Evolutionary conservation across 1,140 invertebrate genomes (phyloP), one percentile per base, ranked within the genome.

Genomic region (Megalonaias nervosa): DNA sequence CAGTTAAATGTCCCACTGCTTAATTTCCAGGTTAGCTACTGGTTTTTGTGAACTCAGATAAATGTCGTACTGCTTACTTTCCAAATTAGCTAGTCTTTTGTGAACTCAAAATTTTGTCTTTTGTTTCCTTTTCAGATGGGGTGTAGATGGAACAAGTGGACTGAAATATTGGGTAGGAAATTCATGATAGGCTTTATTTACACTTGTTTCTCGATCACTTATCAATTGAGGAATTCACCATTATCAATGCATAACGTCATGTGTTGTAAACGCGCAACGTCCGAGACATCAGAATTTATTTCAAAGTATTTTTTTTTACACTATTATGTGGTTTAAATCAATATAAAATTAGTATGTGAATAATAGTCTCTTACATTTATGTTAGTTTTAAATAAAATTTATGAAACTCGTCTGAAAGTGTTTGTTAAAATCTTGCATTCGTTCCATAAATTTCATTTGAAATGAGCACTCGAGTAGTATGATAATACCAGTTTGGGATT

Each of bases 161-260:
- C 90, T 94, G 5, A 97, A 97, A 91, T 98, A 96, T 86, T 98
- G 96, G 96, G 96, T 98, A 93, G 93, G 93, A 89, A 77, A 62
- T 3, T 15, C 60, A 17, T 16, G 56, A 17, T n/a, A 48, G 13
- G 38, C 17, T 12, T 62, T n/a, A 62, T n/a, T 62, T 62, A n/a
- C 19, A n/a, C 19, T n/a, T 62, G 6, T n/a, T 9, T 12, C 4
- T 62, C 19, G 19, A 23, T 62, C 0, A 62, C 9, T 13, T 23
- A 62, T 12, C 19, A n/a, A 62, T n/a, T 62, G 5, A n/a, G 11
- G 9, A n/a, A 62, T 62, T 62, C 11, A 62, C 19, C 6, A 62
- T 14, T 62, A 62, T n/a, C 60, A 48, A n/a, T 12, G 2, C 19
- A n/a, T 23, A 16, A 62, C 60, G 2, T 67, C 26, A 61, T 61